A percentile compares a stretch with the other conserved stretches of the same genome.
Conservation (phyloP, 2,113 vertebrate species). For the Colossoma macropomum region DNA sequence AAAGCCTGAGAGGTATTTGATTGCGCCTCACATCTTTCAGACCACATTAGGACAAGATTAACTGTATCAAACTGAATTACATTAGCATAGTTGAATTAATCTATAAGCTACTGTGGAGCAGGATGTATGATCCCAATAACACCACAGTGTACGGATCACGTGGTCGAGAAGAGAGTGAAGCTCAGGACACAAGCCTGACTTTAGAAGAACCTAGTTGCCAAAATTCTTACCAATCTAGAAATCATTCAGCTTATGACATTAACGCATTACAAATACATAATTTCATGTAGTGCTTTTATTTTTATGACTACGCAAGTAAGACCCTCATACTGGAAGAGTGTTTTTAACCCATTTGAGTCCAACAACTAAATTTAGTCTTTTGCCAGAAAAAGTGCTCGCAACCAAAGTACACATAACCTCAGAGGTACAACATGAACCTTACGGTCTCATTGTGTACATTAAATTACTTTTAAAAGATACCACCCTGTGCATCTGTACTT, state of each 20-base stretch:
- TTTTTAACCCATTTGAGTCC: too few relatives aligned
- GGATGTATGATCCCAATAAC: slow-evolving; percentile 76
- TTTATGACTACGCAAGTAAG: too few relatives aligned
- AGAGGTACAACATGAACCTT: too few relatives aligned
- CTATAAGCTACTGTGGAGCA: slow-evolving; percentile 65
- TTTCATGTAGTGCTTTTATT: too few relatives aligned
- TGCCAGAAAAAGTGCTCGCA: too few relatives aligned
- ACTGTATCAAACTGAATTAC: slow-evolving; percentile 82
- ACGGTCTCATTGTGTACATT: too few relatives aligned
- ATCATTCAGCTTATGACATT: not conserved
- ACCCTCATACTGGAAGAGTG: too few relatives aligned
- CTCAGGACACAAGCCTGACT: not conserved
- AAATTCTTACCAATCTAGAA: not conserved
- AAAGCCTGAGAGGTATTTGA: slow-evolving; percentile 81
- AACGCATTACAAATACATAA: too few relatives aligned
- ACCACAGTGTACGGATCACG: slow-evolving; percentile 3
- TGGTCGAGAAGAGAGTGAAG: not conserved
- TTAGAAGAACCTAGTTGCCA: not conserved
- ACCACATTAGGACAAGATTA: slow-evolving; percentile 83
- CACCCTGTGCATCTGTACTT: too few relatives aligned
- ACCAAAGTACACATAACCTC: too few relatives aligned
- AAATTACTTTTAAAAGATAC: too few relatives aligned
- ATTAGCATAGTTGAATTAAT: slow-evolving; percentile 84
- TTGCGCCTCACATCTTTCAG: slow-evolving; percentile 80
- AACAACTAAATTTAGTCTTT: too few relatives aligned